phyloP scores from a whole-genome alignment of 1,140 invertebrate species.

The Drosophila seguyi region DNA sequence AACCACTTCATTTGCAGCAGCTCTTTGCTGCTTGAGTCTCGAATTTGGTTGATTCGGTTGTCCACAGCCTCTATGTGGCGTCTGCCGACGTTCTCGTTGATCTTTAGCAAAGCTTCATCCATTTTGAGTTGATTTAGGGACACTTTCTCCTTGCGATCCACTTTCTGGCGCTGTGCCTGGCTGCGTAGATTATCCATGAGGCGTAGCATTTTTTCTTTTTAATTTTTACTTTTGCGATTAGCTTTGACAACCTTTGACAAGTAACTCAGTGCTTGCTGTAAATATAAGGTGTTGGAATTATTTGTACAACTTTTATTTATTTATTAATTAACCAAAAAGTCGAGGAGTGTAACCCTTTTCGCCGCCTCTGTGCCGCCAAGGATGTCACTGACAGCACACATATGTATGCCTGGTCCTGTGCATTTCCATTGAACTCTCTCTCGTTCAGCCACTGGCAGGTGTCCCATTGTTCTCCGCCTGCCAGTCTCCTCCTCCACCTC shows the following conservation, averaged over 20 bases:
- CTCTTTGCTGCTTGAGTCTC: conserved; percentile 18
- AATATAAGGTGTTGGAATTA: too few species aligned
- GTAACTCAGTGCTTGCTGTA: not conserved
- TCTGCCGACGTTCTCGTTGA: conserved; percentile 55
- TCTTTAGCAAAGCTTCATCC: conserved; percentile 35
- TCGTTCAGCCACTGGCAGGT: conserved; percentile 1
- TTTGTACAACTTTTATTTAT: too few species aligned
- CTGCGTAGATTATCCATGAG: conserved; percentile 37
- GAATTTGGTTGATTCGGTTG: conserved; percentile 36
- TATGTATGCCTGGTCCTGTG: not conserved
- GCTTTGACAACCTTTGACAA: not conserved
- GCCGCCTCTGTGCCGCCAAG: not conserved
- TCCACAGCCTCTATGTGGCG: conserved; percentile 35
- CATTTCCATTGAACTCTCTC: conserved; percentile 38
- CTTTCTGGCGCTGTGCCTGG: too few species aligned
- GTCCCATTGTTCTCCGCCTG: conserved; percentile 17
- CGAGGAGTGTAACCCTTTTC: not conserved
- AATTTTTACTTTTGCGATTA: not conserved
- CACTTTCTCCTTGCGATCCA: conserved; percentile 49
- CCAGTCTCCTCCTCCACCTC: not conserved
- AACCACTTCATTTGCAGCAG: conserved; percentile 56
- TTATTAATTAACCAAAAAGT: too few species aligned
- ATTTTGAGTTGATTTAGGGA: conserved; percentile 32
- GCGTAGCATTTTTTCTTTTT: conserved; percentile 52
- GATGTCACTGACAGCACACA: conserved; percentile 16